Percentiles rank a stretch among this genome's conserved stretches.
phyloP scores from a whole-genome alignment of 1,140 invertebrate species.

The Muscidifurax raptorellus region DNA sequence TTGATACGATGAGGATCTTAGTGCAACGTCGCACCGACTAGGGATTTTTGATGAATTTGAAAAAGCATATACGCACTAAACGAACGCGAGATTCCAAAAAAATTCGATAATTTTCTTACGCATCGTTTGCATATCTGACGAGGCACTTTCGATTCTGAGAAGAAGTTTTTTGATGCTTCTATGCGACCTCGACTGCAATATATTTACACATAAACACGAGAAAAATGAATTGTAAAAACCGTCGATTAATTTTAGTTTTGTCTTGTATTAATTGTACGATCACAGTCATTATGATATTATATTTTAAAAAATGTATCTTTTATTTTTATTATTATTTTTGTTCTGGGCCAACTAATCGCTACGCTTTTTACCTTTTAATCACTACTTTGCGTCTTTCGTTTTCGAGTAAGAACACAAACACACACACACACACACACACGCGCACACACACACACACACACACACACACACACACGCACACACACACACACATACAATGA shows the following conservation, averaged over 20 bases:
- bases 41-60: conserved; percentile 1
- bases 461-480: background rate
- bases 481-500: background rate
- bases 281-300: conserved; percentile 42
- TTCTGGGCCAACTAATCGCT: background rate
- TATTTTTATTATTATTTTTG: conserved; percentile 9
- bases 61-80: background rate
- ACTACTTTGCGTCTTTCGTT: conserved; percentile 23
- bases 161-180: background rate
- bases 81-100: conserved; percentile 26
- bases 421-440: background rate
- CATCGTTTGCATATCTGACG: background rate
- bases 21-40: conserved; percentile 10
- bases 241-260: conserved; percentile 22
- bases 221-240: conserved; percentile 1
- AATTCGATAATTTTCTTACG: background rate
- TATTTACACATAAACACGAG: background rate
- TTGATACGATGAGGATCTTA: conserved; percentile 13
- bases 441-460: background rate
- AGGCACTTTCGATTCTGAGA: conserved; percentile 51
- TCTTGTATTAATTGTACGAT: conserved; percentile 25
- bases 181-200: conserved; percentile 12
- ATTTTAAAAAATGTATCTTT: conserved; percentile 36
- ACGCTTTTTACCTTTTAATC: conserved; percentile 15
- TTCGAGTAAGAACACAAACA: conserved; percentile 7